These are phyloP conservation scores for Ctenoplectra terminalis DNA, from an alignment of 1,140 invertebrate species.

Conservation along the genomic window DNA sequence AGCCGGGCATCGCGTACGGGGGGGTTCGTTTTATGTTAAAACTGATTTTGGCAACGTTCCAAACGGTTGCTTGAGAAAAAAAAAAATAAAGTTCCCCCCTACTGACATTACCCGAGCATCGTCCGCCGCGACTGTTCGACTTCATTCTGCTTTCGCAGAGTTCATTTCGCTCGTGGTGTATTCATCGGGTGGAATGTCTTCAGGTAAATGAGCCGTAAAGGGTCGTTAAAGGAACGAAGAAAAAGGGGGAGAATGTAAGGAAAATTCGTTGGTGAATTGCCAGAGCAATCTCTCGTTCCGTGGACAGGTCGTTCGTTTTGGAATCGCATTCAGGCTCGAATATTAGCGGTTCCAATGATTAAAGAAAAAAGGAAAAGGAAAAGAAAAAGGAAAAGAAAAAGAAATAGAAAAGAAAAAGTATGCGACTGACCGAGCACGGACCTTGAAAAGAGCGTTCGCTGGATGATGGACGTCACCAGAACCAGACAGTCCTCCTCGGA, in stretches of 20 bases:
- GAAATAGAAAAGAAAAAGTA: too few relatives aligned
- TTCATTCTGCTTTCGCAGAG: conserved; percentile 8
- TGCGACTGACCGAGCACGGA: conserved; percentile 50
- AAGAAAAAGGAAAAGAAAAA: too few relatives aligned
- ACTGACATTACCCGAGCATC: conserved; percentile 12
- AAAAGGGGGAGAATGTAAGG: not conserved
- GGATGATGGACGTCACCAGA: conserved; percentile 77
- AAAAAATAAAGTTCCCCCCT: conserved; percentile 11
- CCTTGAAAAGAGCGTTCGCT: conserved; percentile 74
- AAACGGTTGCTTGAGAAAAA: conserved; percentile 25
- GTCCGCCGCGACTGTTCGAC: not conserved
- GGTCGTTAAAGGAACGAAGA: not conserved
- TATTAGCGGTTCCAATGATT: not conserved
- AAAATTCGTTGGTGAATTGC: not conserved
- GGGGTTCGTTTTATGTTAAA: conserved; percentile 56
- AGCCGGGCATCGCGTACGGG: not conserved
- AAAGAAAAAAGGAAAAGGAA: too few relatives aligned
- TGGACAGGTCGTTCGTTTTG: not conserved
- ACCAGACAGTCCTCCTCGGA: conserved; percentile 75
- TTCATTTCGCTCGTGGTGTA: not conserved
- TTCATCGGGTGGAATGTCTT: not conserved
- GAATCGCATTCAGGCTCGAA: not conserved
- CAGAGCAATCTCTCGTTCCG: not conserved
- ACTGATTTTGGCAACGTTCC: conserved; percentile 54
- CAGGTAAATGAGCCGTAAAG: conserved; percentile 12